A percentile compares a stretch with the other conserved stretches of the same genome.
Conservation (phyloP, 2,888 invertebrate genomes). For the Epicampocera succincta region DNA sequence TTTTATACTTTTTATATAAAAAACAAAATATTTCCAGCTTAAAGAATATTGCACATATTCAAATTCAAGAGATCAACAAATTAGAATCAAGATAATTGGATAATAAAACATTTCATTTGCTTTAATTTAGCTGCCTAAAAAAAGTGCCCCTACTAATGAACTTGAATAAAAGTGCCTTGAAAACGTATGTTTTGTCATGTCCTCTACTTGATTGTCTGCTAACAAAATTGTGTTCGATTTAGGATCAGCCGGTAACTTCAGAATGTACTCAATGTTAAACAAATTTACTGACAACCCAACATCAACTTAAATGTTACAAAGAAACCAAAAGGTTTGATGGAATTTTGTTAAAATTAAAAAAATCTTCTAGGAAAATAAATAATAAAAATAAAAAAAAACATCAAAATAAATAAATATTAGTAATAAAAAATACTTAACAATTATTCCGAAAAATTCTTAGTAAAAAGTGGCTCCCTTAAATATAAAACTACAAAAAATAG, state of each 20-base stretch:
- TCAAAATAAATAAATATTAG: not conserved
- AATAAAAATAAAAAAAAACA: not conserved
- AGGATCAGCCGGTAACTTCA: slow-evolving; percentile 56
- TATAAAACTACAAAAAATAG: no score
- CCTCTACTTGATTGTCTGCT: slow-evolving; percentile 56
- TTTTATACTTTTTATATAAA: no score
- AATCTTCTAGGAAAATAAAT: not conserved
- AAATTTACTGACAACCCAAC: slow-evolving; percentile 66
- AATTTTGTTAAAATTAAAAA: not conserved
- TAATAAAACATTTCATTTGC: not conserved
- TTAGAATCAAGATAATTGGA: no score
- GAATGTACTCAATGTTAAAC: slow-evolving; percentile 65
- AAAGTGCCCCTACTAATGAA: slow-evolving; percentile 8
- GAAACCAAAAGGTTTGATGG: not conserved
- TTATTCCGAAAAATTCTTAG: no score
- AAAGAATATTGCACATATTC: no score
- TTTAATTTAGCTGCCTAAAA: not conserved
- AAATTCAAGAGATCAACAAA: no score
- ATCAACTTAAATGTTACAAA: slow-evolving; percentile 47
- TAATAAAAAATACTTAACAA: no score
- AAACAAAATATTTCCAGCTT: no score
- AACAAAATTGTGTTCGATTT: slow-evolving; percentile 63
- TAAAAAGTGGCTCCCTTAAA: no score
- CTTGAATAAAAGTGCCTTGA: not conserved
- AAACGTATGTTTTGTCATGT: slow-evolving; percentile 44